phyloP scores from a whole-genome alignment of 2,797 vertebrate genomes.

The Nasua narica region DNA sequence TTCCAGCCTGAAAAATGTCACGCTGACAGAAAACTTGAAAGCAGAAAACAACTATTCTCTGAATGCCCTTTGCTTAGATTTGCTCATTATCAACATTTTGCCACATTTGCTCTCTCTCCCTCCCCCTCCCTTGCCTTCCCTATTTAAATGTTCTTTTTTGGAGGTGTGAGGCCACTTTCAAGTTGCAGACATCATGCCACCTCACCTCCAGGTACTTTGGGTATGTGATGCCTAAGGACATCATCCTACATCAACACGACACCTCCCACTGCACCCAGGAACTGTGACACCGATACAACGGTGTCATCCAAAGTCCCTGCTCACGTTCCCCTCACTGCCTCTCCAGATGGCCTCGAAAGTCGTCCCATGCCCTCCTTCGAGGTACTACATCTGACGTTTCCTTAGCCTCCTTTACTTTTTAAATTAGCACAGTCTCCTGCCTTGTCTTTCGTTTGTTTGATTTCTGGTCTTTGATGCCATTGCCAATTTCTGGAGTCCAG shows the following conservation, averaged over 20 bases:
- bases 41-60: not conserved
- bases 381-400: not conserved
- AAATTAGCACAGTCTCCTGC: not conserved
- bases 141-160: not conserved
- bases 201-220: not conserved
- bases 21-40: not conserved
- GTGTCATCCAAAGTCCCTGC: not conserved
- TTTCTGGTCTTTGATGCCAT: not conserved
- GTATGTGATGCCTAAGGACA: not conserved
- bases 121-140: not conserved
- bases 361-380: not conserved
- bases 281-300: not conserved
- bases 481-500: not conserved
- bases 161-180: not conserved
- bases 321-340: not conserved
- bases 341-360: not conserved
- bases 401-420: not conserved
- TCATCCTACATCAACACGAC: not conserved
- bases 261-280: not conserved
- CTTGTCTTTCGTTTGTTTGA: not conserved
- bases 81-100: not conserved
- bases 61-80: not conserved
- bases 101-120: not conserved
- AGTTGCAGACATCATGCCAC: not conserved
- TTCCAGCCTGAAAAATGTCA: conserved; percentile 4